These are phyloP conservation scores for Panthera leo DNA, from an alignment of 2,113 vertebrate genomes.

Conservation along the genomic window DNA sequence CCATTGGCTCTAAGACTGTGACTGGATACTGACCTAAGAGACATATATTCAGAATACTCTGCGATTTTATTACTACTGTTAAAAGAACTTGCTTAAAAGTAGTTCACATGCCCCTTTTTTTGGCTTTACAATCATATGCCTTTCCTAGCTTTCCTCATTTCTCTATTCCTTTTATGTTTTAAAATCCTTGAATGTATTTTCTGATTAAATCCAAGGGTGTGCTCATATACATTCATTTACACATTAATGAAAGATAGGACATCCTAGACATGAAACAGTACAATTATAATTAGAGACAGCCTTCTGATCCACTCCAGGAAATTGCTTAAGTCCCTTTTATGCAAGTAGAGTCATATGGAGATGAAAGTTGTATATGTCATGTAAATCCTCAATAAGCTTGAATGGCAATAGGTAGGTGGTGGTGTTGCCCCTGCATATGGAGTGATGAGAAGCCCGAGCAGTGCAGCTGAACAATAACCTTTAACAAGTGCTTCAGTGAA, in stretches of 20 bases:
- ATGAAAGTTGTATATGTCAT: not conserved
- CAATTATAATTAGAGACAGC: not conserved
- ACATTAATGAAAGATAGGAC: not conserved
- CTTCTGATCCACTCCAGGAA: not conserved
- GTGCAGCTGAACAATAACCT: not conserved
- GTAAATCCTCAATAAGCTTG: not conserved
- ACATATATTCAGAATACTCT: not conserved
- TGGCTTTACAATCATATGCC: not conserved
- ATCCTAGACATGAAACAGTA: not conserved
- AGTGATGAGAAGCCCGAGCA: not conserved
- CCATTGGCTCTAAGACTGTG: not conserved
- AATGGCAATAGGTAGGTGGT: not conserved
- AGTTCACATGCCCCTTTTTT: fast-evolving
- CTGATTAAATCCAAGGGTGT: not conserved
- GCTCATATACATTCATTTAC: not conserved
- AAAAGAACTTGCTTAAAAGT: not conserved
- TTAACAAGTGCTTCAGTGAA: not conserved
- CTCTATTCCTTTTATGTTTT: not conserved
- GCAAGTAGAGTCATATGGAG: not conserved
- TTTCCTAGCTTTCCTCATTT: not conserved
- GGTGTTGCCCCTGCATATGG: not conserved
- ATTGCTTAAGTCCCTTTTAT: not conserved
- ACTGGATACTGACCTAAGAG: not conserved
- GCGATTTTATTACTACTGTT: not conserved
- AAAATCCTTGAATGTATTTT: not conserved